phyloP scores from a whole-genome alignment of 2,113 vertebrate genomes.

The Pteropus alecto region DNA sequence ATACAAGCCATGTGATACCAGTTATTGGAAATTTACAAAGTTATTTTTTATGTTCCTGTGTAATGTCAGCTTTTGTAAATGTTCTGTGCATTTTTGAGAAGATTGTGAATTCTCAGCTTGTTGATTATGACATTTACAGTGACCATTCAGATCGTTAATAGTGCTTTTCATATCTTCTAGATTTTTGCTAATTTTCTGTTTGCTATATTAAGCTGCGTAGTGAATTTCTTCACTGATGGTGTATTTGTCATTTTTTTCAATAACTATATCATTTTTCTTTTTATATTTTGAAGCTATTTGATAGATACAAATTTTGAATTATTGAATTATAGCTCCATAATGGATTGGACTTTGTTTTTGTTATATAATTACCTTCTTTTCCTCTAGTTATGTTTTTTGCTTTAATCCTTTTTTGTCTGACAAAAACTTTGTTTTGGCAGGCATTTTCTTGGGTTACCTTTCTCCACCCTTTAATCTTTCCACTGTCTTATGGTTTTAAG shows the following conservation, averaged over 20 bases:
- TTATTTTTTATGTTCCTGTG: no score
- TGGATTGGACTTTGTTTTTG: background rate
- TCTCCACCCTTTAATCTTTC: background rate
- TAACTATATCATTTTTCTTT: background rate
- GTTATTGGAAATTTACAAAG: background rate
- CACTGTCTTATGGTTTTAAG: background rate
- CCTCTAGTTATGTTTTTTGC: background rate
- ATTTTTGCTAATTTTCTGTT: background rate
- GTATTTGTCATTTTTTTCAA: background rate
- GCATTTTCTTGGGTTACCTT: background rate
- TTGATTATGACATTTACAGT: background rate
- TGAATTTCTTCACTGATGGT: background rate
- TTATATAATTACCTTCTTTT: background rate
- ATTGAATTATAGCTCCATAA: background rate
- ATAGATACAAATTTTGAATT: background rate
- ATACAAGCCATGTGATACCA: fast-evolving
- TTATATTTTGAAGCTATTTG: background rate
- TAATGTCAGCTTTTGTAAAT: background rate
- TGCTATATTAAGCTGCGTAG: background rate
- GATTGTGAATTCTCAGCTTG: background rate
- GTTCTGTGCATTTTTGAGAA: background rate
- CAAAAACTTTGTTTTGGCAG: no score
- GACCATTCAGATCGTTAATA: background rate
- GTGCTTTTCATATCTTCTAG: background rate
- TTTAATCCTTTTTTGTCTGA: fast-evolving